Base-by-base conservation (phyloP, 2,888 invertebrate genomes). In the Pandemis corylana region DNA sequence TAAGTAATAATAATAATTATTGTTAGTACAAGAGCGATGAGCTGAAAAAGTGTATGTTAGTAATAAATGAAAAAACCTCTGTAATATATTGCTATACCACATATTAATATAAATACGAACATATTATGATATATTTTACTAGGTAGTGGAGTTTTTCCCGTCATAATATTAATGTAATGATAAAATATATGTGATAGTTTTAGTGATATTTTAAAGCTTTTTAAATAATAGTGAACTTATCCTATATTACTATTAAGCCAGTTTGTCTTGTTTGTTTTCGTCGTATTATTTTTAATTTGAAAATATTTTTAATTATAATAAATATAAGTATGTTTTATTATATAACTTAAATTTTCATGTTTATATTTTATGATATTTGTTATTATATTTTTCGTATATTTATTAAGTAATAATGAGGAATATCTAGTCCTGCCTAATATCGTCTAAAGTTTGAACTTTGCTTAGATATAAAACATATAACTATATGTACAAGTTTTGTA, bases 21-120 rank as follows among this genome's bases (percentile, higher is more conserved):
- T 56, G 76, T 81, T 82, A 82, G 80, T 82, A 79, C 81, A 81
- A 80, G 77, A 84, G 89, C 90, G 80, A 79, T 63, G 84, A 84
- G 91, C 88, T 85, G 70, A 84, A 87, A 66, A 76, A 86, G 92
- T 93, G 93, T 93, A 93, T 91, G 80, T 76, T 90, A 93, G 93
- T 93, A 93, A 93, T 93, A 93, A 92, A 82, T 75, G 61, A 76
- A 76, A 76, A 76, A 83, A 80, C 76, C 73, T 86, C 83, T 90
- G 89, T 91, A 90, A 85, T 80, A 85, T 88, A 87, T 79, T 78
- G 74, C 79, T 80, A 79, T 80, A 80, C 80, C 79, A 78, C 75
- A 77, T 79, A 71, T 76, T 75, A 71, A 76, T 20, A 68, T 59
- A 70, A 36, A 53, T 62, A 71, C 77, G 71, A 74, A 74, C 78